These are phyloP conservation scores for Standfussiana lucernea DNA, from an alignment of 2,888 invertebrate species.

Conservation along the genomic window DNA sequence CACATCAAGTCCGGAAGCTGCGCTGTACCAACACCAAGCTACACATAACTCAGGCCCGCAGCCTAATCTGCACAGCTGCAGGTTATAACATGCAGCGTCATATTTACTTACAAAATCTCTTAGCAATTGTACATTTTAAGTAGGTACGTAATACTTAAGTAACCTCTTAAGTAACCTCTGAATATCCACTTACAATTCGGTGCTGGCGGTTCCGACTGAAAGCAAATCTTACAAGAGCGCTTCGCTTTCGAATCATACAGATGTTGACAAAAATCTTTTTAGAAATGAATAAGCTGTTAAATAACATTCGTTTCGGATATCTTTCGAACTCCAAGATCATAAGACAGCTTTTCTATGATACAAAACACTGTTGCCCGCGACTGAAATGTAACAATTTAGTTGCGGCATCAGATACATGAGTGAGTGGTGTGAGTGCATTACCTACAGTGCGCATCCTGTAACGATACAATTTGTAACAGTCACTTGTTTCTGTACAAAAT, in stretches of 20 bases:
- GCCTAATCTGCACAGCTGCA: slow-evolving; percentile 40
- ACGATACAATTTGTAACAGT: too few species aligned
- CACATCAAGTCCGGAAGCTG: slow-evolving; percentile 45
- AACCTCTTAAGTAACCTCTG: background rate
- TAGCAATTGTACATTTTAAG: background rate
- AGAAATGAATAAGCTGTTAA: background rate
- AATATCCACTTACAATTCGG: background rate
- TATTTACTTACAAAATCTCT: background rate
- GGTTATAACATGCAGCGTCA: slow-evolving; percentile 16
- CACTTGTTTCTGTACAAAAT: too few species aligned
- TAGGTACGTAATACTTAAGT: background rate
- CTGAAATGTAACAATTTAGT: too few species aligned
- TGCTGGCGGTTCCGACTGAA: background rate
- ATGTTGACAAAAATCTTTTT: background rate
- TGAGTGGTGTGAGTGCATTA: too few species aligned
- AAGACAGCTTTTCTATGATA: background rate
- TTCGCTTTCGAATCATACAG: background rate
- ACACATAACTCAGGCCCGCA: slow-evolving; percentile 29
- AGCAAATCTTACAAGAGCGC: background rate
- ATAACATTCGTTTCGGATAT: background rate
- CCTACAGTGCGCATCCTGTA: too few species aligned
- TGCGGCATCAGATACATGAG: too few species aligned
- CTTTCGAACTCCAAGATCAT: background rate
- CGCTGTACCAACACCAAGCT: slow-evolving; percentile 2
- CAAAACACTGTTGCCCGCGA: background rate